Base-by-base conservation (phyloP, 2,888 invertebrate species). In the Pammene aurita region DNA sequence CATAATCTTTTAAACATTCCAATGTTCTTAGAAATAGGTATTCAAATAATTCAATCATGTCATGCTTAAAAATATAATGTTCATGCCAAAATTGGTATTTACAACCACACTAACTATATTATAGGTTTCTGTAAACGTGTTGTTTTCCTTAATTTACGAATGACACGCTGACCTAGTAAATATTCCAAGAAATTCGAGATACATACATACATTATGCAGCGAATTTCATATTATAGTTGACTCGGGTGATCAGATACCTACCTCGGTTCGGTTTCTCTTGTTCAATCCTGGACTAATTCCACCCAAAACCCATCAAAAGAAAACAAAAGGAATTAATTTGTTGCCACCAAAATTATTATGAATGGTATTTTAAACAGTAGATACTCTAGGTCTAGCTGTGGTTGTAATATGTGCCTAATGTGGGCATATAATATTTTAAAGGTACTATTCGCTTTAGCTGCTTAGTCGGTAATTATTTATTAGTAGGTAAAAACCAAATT, bases 81-180 rank as follows among this genome's bases (percentile, higher is more conserved):
- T 16, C 0, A 7, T n/a, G 18, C 42, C 18, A 18, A 34, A 54
- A 54, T 54, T 54, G 54, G 54, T 54, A n/a, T 52, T 52, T 52
- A 52, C 52, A 13, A 52, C 5, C 5, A 26, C 1, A 26, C 14
- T n/a, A n/a, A n/a, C n/a, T 26, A 26, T 13, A 4, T 42, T 11
- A 7, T 18, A n/a, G n/a, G 7, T 50, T 34, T 54, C n/a, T 54
- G 26, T 41, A 11, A 7, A 35, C 18, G 52, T 34, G 63, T 57
- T 42, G 26, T 58, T 60, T 60, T 66, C 58, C 66, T 66, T 52
- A 52, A 58, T 58, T 58, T 58, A 52, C 26, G 11, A 57, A 57
- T 48, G 52, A 16, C 56, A 38, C 64, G 38, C 48, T 44, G 56
- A 65, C 64, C 44, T 52, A 66, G 44, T 44, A 44, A 2, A 44